Percentiles rank a stretch among this genome's conserved stretches.
phyloP scores from a whole-genome alignment of 2,113 vertebrate genomes.

The Heterotilapia buettikoferi region DNA sequence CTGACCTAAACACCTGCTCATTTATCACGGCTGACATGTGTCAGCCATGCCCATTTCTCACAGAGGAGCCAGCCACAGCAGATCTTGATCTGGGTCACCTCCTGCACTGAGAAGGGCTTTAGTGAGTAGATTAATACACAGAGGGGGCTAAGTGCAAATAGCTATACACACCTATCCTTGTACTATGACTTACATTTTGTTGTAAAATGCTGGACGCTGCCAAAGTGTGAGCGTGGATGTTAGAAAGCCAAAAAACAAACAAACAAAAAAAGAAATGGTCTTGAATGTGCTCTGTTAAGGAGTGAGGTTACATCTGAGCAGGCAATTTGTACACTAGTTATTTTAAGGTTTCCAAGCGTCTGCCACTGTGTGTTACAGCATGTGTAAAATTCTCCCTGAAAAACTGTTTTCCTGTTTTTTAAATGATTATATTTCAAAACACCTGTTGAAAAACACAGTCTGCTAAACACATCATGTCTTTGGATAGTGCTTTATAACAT shows the following conservation, averaged over 20 bases:
- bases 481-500: background rate
- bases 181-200: background rate
- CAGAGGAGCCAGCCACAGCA: conserved; percentile 3
- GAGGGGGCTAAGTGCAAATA: background rate
- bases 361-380: background rate
- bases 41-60: conserved; percentile 51
- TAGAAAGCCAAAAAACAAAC: background rate
- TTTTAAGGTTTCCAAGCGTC: background rate
- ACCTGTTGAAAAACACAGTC: background rate
- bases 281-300: background rate
- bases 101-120: background rate
- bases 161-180: background rate
- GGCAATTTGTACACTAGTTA: background rate
- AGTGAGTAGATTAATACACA: background rate
- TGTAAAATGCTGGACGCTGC: background rate
- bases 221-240: background rate
- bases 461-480: background rate
- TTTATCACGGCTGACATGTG: conserved; percentile 56
- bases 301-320: background rate
- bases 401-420: background rate
- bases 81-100: conserved; percentile 54
- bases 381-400: background rate
- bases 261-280: background rate
- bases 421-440: background rate
- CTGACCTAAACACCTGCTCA: conserved; percentile 57